Evolutionary conservation across 1,140 invertebrate species (phyloP), one percentile per base, ranked within the genome.

Genomic region (Papilio dardanus): DNA sequence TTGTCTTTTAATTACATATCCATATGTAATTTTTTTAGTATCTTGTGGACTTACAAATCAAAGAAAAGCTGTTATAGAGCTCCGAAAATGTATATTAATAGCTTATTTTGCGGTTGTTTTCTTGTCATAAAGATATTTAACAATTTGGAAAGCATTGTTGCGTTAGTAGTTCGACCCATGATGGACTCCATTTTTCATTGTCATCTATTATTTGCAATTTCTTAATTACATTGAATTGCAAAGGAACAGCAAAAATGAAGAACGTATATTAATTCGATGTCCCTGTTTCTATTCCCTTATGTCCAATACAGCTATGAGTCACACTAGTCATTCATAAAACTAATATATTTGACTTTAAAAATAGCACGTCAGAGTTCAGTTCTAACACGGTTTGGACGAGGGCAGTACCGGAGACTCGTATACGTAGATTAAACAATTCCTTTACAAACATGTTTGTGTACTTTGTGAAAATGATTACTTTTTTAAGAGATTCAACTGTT

Each of bases 291-390:
- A 24, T 50, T 71, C 28, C 68, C 68, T 50, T 50, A 16, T 33
- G 19, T 71, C 40, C 24, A 46, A 42, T 42, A 30, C 6, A 42
- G 21, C 21, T 40, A 73, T 73, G 71, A 73, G 71, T 73, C 71
- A 73, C 24, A 30, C 40, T 50, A 54, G 42, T 42, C 68, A 71
- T 73, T 31, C 33, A 40, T 35, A 58, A 73, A 35, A 58, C 40
- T 33, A 50, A 71, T 71, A 73, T 58, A 73, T 73, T 58, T 73
- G 46, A 73, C 6, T 73, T 73, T 58, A 73, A 58, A 73, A 73
- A 73, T 73, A 73, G 71, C 71, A 8, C 46, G 46, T 73, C 50
- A 58, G 58, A 58, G 42, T 58, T 58, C 71, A 73, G 71, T 73
- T 58, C 71, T 10, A 58, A 54, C 71, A 58, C 46, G 71, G 42